Evolutionary conservation across 1,140 invertebrate species (phyloP), one percentile per base, ranked within the genome.

Genomic region (Drosophila sp.): DNA sequence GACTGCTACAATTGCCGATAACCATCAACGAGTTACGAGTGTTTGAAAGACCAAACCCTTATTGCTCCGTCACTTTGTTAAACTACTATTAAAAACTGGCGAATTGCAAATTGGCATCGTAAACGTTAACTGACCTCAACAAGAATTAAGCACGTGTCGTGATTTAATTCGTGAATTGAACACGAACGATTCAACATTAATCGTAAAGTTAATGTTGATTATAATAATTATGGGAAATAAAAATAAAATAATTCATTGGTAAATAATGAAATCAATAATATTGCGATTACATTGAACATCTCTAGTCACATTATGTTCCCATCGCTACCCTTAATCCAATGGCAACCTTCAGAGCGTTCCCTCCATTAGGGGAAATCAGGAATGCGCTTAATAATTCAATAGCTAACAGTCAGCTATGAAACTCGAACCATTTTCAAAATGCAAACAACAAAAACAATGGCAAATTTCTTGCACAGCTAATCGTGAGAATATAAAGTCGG

Each of bases 401-500:
- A 25, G 34, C 43, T 58, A 58, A 58, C 46, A 40, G 21, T 11
- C 53, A 67, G 64, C 43, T 58, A 54, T 43, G 9, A 36, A 13
- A 67, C 21, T 59, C 13, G 36, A 50, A 32, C 36, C 8, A 11
- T 53, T 45, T 53, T 29, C 1, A 18, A 46, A 54, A 72, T 72
- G 54, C 63, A 72, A 61, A 66, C 8, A 45, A 51, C 27, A 16
- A 21, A 21, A 21, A 21, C 21, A 21, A 2, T 4, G 4, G 4
- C 21, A 21, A 21, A 66, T 48, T 54, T 11, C 7, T 29, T 13
- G 48, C 50, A 63, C 57, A 25, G 27, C 16, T 21, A 18, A 41
- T 43, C 53, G 62, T 72, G 69, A 29, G 62, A 72, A 58, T 16
- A 14, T 40, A 25, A 29, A 53, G 21, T 21, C 11, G 1, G 29